A percentile compares a stretch with the other conserved stretches of the same genome.
These are phyloP conservation scores for Calameuta filiformis DNA, from an alignment of 2,888 invertebrate genomes.

Conservation along the genomic window DNA sequence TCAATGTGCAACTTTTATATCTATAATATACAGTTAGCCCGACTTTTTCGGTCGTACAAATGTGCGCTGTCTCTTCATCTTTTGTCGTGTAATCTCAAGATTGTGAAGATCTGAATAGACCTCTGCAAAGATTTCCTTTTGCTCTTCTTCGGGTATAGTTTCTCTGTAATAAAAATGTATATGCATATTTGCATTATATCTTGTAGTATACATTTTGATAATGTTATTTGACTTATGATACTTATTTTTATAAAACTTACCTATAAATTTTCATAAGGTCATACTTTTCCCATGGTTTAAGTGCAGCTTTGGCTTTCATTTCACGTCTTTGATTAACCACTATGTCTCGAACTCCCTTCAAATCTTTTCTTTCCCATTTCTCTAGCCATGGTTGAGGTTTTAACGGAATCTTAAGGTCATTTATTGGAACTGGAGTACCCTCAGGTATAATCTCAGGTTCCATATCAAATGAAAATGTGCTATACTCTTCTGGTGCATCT, in stretches of 20 bases:
- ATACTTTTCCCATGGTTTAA: conserved; percentile 87
- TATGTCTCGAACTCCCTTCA: conserved; percentile 78
- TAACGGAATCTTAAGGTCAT: conserved; percentile 75
- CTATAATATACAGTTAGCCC: conserved; percentile 44
- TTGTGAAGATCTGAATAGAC: conserved; percentile 81
- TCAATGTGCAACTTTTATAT: neutral
- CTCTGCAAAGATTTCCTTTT: conserved; percentile 86
- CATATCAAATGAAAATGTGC: conserved; percentile 93
- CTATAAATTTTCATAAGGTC: conserved; percentile 96
- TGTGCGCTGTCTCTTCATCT: conserved; percentile 72
- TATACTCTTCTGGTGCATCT: conserved; percentile 91
- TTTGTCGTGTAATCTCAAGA: conserved; percentile 74
- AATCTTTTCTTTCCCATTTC: conserved; percentile 85
- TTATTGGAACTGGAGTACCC: conserved; percentile 82
- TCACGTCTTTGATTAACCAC: conserved; percentile 69
- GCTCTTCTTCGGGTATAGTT: conserved; percentile 90
- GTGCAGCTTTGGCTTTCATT: conserved; percentile 69
- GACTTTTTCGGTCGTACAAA: conserved; percentile 72
- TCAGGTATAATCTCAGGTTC: conserved; percentile 83
- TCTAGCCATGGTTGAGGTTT: conserved; percentile 91
- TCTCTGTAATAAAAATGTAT: conserved; percentile 67
- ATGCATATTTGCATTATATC: neutral
- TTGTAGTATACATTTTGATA: neutral
- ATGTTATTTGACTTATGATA: neutral
- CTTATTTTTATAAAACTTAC: conserved; percentile 56